phyloP scores from a whole-genome alignment of 2,113 vertebrate genomes.

The Pycnonotus jocosus region DNA sequence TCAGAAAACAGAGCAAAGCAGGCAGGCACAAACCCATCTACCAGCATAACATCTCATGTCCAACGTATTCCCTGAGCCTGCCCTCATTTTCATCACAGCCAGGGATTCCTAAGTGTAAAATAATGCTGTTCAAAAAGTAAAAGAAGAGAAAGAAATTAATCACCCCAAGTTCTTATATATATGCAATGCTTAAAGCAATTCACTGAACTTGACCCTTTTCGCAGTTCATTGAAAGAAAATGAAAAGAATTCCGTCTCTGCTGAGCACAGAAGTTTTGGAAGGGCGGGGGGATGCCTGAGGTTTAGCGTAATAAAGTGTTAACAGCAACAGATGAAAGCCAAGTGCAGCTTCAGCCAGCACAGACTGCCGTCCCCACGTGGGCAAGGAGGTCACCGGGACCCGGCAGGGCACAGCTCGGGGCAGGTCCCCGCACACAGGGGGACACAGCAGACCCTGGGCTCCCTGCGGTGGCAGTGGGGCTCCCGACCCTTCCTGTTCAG shows the following conservation, averaged over 20 bases:
- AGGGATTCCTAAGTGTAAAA: neutral
- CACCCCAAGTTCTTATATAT: neutral
- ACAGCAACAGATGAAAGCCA: neutral
- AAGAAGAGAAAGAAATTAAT: neutral
- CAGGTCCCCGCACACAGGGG: accelerated
- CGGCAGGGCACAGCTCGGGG: neutral
- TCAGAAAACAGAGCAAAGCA: neutral
- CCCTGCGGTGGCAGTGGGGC: accelerated
- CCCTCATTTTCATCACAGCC: neutral
- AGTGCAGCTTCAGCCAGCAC: neutral
- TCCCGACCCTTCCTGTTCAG: accelerated
- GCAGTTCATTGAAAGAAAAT: neutral
- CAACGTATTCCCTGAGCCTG: neutral
- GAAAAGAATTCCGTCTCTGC: neutral
- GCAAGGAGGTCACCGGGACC: neutral
- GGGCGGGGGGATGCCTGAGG: neutral
- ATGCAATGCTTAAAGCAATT: neutral
- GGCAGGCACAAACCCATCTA: neutral
- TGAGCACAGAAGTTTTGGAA: neutral
- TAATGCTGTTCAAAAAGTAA: neutral
- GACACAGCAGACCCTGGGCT: neutral
- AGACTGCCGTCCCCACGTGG: accelerated
- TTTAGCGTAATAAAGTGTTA: neutral
- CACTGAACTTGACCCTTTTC: neutral
- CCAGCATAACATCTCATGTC: neutral